phyloP scores from a whole-genome alignment of 2,113 vertebrate species.

The Seriola dumerili region DNA sequence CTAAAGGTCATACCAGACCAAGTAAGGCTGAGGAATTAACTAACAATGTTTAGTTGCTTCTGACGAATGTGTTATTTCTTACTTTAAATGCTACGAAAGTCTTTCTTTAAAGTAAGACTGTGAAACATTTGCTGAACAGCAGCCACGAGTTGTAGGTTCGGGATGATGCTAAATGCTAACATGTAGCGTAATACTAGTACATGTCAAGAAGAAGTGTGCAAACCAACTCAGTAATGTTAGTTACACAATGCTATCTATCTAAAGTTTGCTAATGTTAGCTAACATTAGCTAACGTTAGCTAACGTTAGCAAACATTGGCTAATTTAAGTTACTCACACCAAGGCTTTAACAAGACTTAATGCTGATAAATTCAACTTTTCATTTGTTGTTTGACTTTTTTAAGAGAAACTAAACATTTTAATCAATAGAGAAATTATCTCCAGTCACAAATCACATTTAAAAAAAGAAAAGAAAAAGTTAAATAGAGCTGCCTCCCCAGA shows the following conservation, averaged over 20 bases:
- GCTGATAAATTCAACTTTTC: too few species aligned
- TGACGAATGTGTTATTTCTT: not conserved
- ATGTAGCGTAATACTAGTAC: not conserved
- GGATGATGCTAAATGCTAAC: not conserved
- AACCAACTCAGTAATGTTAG: not conserved
- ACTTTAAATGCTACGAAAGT: not conserved
- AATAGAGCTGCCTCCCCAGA: not conserved
- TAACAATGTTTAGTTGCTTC: not conserved
- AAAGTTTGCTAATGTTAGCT: not conserved
- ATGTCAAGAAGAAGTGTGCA: not conserved
- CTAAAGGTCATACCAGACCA: too few species aligned
- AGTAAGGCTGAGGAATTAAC: not conserved
- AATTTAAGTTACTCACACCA: not conserved
- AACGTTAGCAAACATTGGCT: not conserved
- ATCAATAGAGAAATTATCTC: not conserved
- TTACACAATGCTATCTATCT: not conserved
- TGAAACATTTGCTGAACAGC: not conserved
- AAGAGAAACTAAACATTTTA: too few species aligned
- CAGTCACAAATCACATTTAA: not conserved
- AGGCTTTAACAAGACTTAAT: too few species aligned
- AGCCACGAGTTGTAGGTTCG: not conserved
- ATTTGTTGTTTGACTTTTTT: too few species aligned
- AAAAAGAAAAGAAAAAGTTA: not conserved
- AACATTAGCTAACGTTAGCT: not conserved
- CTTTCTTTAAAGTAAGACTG: constrained; percentile 17